phyloP scores from a whole-genome alignment of 2,888 invertebrate genomes.

The Agriopis aurantiaria region DNA sequence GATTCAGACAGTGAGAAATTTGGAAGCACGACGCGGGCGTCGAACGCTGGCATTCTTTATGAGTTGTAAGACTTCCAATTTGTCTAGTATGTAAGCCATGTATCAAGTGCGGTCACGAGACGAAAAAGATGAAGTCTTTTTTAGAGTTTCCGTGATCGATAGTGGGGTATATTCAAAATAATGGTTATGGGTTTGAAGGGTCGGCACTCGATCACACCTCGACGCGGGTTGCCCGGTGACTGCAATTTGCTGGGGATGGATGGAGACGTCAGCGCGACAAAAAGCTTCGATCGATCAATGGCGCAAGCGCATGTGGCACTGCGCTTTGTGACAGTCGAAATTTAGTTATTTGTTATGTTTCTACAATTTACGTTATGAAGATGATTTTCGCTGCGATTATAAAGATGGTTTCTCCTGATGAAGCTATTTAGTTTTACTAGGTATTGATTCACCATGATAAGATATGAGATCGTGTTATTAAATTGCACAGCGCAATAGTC shows the following conservation, averaged over 20 bases:
- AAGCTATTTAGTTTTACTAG: too few species aligned
- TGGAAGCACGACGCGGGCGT: slow-evolving; percentile 52
- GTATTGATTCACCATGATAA: not conserved
- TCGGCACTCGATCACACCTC: slow-evolving; percentile 75
- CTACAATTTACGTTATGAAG: too few species aligned
- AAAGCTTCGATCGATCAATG: slow-evolving; percentile 83
- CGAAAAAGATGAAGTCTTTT: slow-evolving; percentile 61
- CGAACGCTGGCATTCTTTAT: slow-evolving; percentile 24
- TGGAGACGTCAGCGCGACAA: slow-evolving; percentile 83
- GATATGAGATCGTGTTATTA: slow-evolving; percentile 6
- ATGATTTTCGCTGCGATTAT: too few species aligned
- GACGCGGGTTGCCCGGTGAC: slow-evolving; percentile 64
- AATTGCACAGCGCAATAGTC: slow-evolving; percentile 9
- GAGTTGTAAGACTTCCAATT: slow-evolving; percentile 35
- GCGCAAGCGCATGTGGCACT: slow-evolving; percentile 72
- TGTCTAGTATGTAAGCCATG: slow-evolving; percentile 48
- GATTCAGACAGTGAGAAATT: slow-evolving; percentile 62
- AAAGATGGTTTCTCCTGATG: too few species aligned
- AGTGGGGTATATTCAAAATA: slow-evolving; percentile 77
- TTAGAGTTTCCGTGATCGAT: slow-evolving; percentile 74
- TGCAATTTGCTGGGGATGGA: slow-evolving; percentile 83
- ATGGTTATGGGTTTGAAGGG: slow-evolving; percentile 64
- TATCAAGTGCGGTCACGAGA: slow-evolving; percentile 53
- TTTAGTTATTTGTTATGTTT: slow-evolving; percentile 13
- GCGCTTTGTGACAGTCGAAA: slow-evolving; percentile 45